Evolutionary conservation across 2,113 vertebrate species (phyloP), one percentile per base, ranked within the genome.

Genomic region (Apistogramma diplotaenia): DNA sequence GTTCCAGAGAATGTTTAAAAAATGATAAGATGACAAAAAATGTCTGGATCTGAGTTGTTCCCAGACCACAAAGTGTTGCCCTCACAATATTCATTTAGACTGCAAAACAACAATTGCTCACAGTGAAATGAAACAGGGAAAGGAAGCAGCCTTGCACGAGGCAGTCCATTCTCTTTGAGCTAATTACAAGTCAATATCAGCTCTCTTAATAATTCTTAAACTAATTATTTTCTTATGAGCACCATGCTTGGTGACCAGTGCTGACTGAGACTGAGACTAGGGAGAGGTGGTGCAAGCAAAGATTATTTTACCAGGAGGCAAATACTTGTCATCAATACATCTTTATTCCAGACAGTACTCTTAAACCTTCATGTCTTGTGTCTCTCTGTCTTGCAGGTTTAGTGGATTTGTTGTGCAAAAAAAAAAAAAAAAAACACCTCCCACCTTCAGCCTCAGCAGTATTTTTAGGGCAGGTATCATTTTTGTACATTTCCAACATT

Each of bases 301-400:
- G 81, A 89, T 90, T 83, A 1, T 49, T 81, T 87, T 81, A 86
- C 54, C 25, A 43, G 74, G 21, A 73, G 40, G 53, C 49, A 12
- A 51, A 29, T 51, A 27, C 49, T 76, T 21, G 56, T 31, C 74
- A 59, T 65, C 40, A 19, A 86, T 11, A 1, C 0, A 27, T 53
- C 62, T 70, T 55, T 29, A 19, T 46, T 78, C 31, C 15, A 29
- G 59, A 57, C 49, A 43, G 2, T 29, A 19, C 58, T 71, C 83
- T 46, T 85, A 83, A 73, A 83, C 46, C 62, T 29, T 73, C 55
- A 13, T 46, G 11, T 76, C 73, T 13, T 79, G 43, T 77, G 16
- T 79, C 40, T 82, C 11, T 83, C 46, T 88, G n/a, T 86, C 13
- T 84, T 61, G 43, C 88, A 93, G 92, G 80, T 81, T 49, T 37